Conservation (phyloP, 2,888 invertebrate genomes). For the Lochmaea capreae region DNA sequence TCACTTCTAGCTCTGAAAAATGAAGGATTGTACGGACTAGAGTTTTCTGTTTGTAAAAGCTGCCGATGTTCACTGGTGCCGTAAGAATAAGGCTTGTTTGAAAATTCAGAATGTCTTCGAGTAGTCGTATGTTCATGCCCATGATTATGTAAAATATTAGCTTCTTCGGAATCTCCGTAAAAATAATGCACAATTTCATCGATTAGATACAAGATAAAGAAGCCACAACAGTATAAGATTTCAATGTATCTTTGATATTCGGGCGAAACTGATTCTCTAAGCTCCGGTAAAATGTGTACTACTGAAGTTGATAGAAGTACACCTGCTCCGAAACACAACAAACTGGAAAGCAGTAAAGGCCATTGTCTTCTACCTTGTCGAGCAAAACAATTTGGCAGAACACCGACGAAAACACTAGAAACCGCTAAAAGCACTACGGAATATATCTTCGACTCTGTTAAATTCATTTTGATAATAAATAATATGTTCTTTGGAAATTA, state of each 20-base stretch:
- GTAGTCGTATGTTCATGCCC: neutral
- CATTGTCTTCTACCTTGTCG: constrained; percentile 70
- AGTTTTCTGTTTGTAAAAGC: constrained; percentile 39
- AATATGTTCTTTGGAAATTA: neutral
- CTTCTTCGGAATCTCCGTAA: constrained; percentile 66
- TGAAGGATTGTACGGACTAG: constrained; percentile 53
- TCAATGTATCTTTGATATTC: constrained; percentile 69
- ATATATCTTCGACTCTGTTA: constrained; percentile 69
- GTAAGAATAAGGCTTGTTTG: constrained; percentile 33
- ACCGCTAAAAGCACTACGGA: constrained; percentile 76
- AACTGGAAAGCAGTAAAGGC: constrained; percentile 74
- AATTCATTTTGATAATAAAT: constrained; percentile 36
- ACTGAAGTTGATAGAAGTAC: constrained; percentile 82
- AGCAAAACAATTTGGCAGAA: constrained; percentile 76
- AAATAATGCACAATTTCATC: constrained; percentile 80
- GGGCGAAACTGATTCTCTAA: constrained; percentile 68
- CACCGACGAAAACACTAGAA: constrained; percentile 77
- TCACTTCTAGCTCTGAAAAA: constrained; percentile 52
- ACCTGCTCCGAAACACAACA: constrained; percentile 85
- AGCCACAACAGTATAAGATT: constrained; percentile 75
- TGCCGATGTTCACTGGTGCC: constrained; percentile 43
- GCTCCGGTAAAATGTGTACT: constrained; percentile 86
- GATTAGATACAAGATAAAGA: constrained; percentile 77
- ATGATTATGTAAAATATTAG: constrained; percentile 40
- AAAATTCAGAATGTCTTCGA: constrained; percentile 43